phyloP scores from a whole-genome alignment of 2,113 vertebrate species.

The Pristiophorus japonicus region DNA sequence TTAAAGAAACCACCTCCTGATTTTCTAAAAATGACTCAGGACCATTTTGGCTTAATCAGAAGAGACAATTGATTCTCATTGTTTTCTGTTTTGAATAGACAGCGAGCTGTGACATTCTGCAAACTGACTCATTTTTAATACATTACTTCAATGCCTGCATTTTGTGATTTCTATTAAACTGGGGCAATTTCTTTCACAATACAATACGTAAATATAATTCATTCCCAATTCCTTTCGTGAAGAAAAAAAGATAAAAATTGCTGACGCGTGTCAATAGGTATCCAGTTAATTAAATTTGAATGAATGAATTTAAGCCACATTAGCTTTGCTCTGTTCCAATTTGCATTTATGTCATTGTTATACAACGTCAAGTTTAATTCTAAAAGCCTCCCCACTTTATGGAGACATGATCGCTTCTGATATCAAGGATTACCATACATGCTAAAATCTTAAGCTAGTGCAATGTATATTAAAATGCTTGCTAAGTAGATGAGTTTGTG shows the following conservation, averaged over 20 bases:
- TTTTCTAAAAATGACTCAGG: not conserved
- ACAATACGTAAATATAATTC: not conserved
- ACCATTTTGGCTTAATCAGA: not conserved
- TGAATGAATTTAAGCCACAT: not conserved
- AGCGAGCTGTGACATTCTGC: not conserved
- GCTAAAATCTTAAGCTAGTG: not conserved
- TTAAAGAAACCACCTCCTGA: not conserved
- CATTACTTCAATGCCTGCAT: not conserved
- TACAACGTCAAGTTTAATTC: not conserved
- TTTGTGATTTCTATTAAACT: not conserved
- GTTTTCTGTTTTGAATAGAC: not conserved
- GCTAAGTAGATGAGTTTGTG: not conserved
- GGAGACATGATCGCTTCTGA: not conserved
- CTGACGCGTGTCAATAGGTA: not conserved
- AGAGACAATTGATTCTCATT: not conserved
- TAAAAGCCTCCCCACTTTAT: not conserved
- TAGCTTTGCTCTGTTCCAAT: not conserved
- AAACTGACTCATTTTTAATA: not conserved
- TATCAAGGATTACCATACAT: not conserved
- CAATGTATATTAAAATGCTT: not conserved
- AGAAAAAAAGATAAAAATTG: not conserved
- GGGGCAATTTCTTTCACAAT: not conserved
- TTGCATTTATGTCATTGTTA: not conserved
- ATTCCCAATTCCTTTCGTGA: not conserved
- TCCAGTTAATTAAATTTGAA: not conserved